A percentile compares a stretch with the other conserved stretches of the same genome.
Evolutionary conservation across 2,888 invertebrate genomes (phyloP).

Genomic region (Drosophila pegasa): DNA sequence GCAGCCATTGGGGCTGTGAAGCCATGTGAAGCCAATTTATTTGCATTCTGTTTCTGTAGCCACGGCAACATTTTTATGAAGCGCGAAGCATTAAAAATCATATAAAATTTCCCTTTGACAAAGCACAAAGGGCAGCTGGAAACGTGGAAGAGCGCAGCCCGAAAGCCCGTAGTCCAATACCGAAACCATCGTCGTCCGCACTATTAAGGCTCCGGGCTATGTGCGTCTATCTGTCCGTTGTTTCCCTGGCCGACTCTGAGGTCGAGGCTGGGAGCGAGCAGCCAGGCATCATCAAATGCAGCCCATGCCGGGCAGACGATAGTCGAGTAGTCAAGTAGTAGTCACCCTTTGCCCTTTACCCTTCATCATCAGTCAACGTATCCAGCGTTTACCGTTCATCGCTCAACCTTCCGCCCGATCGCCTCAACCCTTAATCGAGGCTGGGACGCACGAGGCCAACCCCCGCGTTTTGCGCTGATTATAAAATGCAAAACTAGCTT

Average conservation of each 20-base stretch:
- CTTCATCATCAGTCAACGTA: constrained; percentile 2
- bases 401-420: constrained; percentile 14
- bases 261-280: constrained; percentile 17
- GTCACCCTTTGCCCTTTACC: constrained; percentile 38
- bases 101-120: constrained; percentile 71
- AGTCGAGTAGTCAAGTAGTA: constrained; percentile 25
- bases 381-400: constrained; percentile 18
- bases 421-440: constrained; percentile 51
- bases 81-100: constrained; percentile 77
- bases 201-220: constrained; percentile 68
- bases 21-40: constrained; percentile 65
- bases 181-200: constrained; percentile 40
- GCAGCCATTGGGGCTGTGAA: constrained; percentile 43
- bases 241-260: neutral
- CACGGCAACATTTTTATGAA: constrained; percentile 68
- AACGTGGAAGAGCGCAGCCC: neutral
- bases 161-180: constrained; percentile 12
- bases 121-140: constrained; percentile 57
- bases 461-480: constrained; percentile 68
- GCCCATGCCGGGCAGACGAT: constrained; percentile 49
- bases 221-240: constrained; percentile 32
- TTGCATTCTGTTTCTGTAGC: constrained; percentile 52
- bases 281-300: constrained; percentile 60
- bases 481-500: constrained; percentile 76
- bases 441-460: constrained; percentile 36